Conservation (phyloP, 2,888 invertebrate genomes). For the Romanomermis culicivorax region DNA sequence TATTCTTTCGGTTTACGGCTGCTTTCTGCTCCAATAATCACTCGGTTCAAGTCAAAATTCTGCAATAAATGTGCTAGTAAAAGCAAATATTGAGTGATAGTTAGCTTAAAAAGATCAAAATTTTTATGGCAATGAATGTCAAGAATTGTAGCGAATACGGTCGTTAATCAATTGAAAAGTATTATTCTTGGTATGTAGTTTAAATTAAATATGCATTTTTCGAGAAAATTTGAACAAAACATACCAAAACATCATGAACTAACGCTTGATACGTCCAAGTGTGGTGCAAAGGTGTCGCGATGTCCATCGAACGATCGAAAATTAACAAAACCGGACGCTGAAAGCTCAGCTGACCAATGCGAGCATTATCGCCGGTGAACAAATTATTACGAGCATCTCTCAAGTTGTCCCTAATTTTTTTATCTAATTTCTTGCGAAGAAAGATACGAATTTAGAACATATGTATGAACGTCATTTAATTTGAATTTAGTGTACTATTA, state of each 20-base stretch:
- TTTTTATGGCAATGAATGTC: background rate
- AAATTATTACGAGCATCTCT: constrained; percentile 88
- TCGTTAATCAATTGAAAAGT: background rate
- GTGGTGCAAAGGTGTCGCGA: constrained; percentile 93
- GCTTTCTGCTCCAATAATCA: constrained; percentile 47
- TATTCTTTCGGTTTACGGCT: constrained; percentile 43
- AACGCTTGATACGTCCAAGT: constrained; percentile 99
- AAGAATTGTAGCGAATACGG: background rate
- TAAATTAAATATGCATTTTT: background rate
- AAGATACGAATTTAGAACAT: constrained; percentile 4
- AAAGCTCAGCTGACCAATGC: constrained; percentile 45
- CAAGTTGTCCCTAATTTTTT: constrained; percentile 82
- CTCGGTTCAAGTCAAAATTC: constrained; percentile 66
- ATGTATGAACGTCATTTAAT: too few relatives aligned
- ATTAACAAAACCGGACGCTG: constrained; percentile 76
- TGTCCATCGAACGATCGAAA: constrained; percentile 75
- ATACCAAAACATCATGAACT: constrained; percentile 66
- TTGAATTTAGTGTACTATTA: too few relatives aligned
- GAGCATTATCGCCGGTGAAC: constrained; percentile 60
- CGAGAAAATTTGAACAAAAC: constrained; percentile 9
- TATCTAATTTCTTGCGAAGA: constrained; percentile 51
- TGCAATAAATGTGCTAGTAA: constrained; percentile 17
- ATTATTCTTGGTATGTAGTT: background rate
- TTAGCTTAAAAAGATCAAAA: too few relatives aligned
- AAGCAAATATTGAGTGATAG: too few relatives aligned